Conservation (phyloP, 2,797 vertebrate species). For the Hipposideros larvatus region DNA sequence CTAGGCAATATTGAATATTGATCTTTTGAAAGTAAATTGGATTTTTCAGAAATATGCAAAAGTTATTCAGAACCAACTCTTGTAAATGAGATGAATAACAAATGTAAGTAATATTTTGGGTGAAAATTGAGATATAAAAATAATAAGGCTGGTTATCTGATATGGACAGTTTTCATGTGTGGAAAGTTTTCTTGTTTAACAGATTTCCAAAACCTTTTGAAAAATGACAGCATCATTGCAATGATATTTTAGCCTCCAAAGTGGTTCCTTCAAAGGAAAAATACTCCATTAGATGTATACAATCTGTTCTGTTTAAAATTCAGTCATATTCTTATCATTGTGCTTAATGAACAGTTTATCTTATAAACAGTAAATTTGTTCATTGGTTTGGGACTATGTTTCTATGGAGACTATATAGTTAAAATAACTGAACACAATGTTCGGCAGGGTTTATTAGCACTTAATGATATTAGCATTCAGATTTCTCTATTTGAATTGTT, state of each 20-base stretch:
- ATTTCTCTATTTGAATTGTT: conserved; percentile 62
- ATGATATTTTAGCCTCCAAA: conserved; percentile 20
- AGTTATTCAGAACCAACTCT: conserved; percentile 8
- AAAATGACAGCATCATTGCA: background rate
- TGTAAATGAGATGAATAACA: background rate
- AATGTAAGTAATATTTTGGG: background rate
- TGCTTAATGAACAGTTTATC: background rate
- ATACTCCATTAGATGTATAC: conserved; percentile 71
- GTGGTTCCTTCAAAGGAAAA: conserved; percentile 72
- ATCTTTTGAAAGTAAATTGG: background rate
- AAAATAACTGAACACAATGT: background rate
- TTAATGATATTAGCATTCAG: conserved; percentile 11
- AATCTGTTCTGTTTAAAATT: conserved; percentile 69
- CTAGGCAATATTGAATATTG: background rate
- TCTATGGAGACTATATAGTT: background rate
- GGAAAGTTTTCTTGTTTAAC: background rate
- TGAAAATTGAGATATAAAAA: conserved; percentile 43
- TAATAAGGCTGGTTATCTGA: background rate
- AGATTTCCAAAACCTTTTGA: conserved; percentile 17
- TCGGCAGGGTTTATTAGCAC: background rate
- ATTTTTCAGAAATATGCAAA: conserved; percentile 38
- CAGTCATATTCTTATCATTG: conserved; percentile 11
- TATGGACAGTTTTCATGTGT: background rate
- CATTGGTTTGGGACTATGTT: conserved; percentile 34
- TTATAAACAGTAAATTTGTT: background rate